Base-by-base conservation (phyloP, 2,888 invertebrate species). In the Amiota minor region DNA sequence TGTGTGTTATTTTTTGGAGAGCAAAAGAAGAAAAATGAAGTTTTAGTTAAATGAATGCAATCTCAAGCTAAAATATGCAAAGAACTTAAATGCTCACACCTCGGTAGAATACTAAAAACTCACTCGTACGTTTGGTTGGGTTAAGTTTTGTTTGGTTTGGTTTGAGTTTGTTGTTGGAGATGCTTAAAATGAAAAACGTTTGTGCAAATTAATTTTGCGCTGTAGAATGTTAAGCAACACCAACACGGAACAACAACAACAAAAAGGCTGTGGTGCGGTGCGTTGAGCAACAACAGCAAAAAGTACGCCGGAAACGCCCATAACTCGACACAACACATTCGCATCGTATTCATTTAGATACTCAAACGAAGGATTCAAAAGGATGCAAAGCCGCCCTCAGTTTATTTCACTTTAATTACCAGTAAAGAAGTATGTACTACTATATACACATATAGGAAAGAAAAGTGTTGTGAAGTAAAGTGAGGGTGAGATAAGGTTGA, bases 151-250 rank as follows among this genome's bases (percentile, higher is more conserved):
- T 53, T 12, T 53, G 12, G 12, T 12, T 53, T 6, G 12, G 53
- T 53, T n/a, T 53, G n/a, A 50, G 50, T 11, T n/a, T n/a, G 53
- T 79, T 82, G 82, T 72, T 78, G 74, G 69, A 77, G 79, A 35
- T 76, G 79, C 77, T 80, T 76, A 76, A 77, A 84, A 82, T 82
- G 84, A 82, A 82, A 82, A 84, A 84, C 84, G 82, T 79, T 84
- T 80, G 83, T 74, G 83, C 76, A 84, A 82, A 82, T 82, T 82
- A 80, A 82, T 82, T 82, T 81, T 77, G 75, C 83, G 77, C 77
- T 79, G 74, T 77, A 76, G 79, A 76, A 70, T 68, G 75, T 72
- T 70, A 73, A 72, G 74, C 65, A 35, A 71, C 68, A 65, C 68
- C 56, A 45, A 56, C 18, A 47, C 16, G 1, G 35, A 70, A 45